Conservation (phyloP, 2,888 invertebrate genomes). For the Stenodera caucasica region DNA sequence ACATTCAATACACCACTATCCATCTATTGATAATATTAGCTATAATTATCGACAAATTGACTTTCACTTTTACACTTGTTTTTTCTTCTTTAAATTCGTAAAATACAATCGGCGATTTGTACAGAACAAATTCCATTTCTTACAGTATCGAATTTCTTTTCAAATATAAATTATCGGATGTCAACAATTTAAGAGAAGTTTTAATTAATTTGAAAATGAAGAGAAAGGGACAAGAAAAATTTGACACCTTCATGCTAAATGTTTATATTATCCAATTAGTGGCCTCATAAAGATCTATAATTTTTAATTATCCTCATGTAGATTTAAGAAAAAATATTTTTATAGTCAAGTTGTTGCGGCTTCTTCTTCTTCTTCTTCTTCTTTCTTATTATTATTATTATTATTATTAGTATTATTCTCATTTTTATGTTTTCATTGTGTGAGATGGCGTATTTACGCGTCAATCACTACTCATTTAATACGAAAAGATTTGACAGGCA, state of each 20-base stretch:
- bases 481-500: constrained; percentile 51
- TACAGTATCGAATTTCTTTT: too few species aligned
- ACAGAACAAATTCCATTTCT: too few species aligned
- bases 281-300: constrained; percentile 26
- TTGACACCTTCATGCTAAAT: constrained; percentile 34
- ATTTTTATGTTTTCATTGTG: constrained; percentile 24
- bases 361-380: background rate
- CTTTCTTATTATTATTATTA: background rate
- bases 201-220: constrained; percentile 23
- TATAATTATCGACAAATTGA: constrained; percentile 15
- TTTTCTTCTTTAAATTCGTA: too few species aligned
- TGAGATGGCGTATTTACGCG: constrained; percentile 51
- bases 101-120: too few species aligned
- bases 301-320: constrained; percentile 9
- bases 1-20: constrained; percentile 1
- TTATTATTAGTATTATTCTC: constrained; percentile 5
- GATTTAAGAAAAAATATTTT: constrained; percentile 9
- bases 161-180: too few species aligned
- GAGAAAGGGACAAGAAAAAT: constrained; percentile 24
- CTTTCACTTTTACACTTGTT: constrained; percentile 17
- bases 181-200: background rate
- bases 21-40: constrained; percentile 4
- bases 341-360: background rate
- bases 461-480: constrained; percentile 57
- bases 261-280: constrained; percentile 35